These are phyloP conservation scores for Gambelia wislizenii DNA, from an alignment of 2,797 vertebrate species.

Conservation along the genomic window DNA sequence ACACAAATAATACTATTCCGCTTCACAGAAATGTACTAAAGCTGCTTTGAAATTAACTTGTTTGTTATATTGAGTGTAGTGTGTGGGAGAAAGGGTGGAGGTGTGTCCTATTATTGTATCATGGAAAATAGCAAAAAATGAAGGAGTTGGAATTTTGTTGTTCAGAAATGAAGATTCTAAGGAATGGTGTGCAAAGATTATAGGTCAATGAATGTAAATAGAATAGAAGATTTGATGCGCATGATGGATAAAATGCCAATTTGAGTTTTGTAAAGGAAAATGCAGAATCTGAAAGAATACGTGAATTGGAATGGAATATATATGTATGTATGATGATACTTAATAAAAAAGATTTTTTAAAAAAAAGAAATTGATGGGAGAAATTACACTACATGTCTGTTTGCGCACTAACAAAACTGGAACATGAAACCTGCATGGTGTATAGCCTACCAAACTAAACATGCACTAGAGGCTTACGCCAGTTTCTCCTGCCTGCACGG, in stretches of 20 bases:
- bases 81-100: slow-evolving; percentile 16
- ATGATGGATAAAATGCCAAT: too few species aligned
- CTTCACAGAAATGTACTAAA: slow-evolving; percentile 67
- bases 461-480: not conserved
- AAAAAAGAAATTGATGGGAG: slow-evolving; percentile 36
- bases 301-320: too few species aligned
- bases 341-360: too few species aligned
- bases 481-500: not conserved
- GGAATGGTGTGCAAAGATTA: too few species aligned
- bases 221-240: too few species aligned
- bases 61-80: slow-evolving; percentile 62
- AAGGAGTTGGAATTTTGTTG: slow-evolving; percentile 39
- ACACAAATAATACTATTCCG: slow-evolving; percentile 40
- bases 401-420: not conserved
- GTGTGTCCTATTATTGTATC: slow-evolving; percentile 68
- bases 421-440: not conserved
- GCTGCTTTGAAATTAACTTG: slow-evolving; percentile 67
- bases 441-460: not conserved
- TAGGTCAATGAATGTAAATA: too few species aligned
- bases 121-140: slow-evolving; percentile 63
- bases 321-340: too few species aligned
- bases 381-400: slow-evolving; percentile 8
- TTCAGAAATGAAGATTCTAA: too few species aligned
- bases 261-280: too few species aligned
- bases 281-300: too few species aligned